Evolutionary conservation across 2,888 invertebrate genomes (phyloP), one percentile per base, ranked within the genome.

Genomic region (Tryphoninae sp.): DNA sequence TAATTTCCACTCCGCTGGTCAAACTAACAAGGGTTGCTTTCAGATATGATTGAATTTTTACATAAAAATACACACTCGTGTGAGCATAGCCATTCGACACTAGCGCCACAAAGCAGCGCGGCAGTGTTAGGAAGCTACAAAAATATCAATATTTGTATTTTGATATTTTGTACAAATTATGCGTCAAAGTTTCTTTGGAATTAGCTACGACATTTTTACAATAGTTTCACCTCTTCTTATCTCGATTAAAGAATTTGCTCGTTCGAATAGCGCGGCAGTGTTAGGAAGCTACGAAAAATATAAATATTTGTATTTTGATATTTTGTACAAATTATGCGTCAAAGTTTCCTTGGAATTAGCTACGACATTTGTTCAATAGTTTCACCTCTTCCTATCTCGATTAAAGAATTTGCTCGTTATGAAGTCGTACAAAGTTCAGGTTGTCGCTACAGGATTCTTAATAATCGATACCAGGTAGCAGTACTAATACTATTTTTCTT

Each of bases 401-500:
- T 42, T 19, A 4, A 19, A 69, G 2, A 69, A 69, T 55, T 42
- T 58, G 33, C 33, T 4, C 33, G 33, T 33, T 33, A 33, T 0
- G 6, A 7, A 33, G 6, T 33, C 4, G 4, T 26, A 42, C 33
- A 13, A 22, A 42, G 69, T 69, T 42, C 55, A 45, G 22, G n/a
- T n/a, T 42, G 0, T 33, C 2, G 51, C 33, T 19, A 55, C 16
- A 40, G 71, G 3, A 71, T 59, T 23, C 59, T 49, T 4, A 71
- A 71, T 45, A 16, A 71, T 71, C 49, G 23, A 49, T 59, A 22
- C 22, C 22, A 55, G 19, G 42, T n/a, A 45, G 7, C 42, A 22
- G 55, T 19, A 69, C 13, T 11, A 33, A 40, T 71, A 23, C 13
- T 26, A 62, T 68, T 76, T 76, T 23, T 45, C 53, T 22, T 23